Percentiles rank a stretch among this genome's conserved stretches.
Evolutionary conservation across 2,113 vertebrate genomes (phyloP).

Genomic region (Otocyon megalotis): DNA sequence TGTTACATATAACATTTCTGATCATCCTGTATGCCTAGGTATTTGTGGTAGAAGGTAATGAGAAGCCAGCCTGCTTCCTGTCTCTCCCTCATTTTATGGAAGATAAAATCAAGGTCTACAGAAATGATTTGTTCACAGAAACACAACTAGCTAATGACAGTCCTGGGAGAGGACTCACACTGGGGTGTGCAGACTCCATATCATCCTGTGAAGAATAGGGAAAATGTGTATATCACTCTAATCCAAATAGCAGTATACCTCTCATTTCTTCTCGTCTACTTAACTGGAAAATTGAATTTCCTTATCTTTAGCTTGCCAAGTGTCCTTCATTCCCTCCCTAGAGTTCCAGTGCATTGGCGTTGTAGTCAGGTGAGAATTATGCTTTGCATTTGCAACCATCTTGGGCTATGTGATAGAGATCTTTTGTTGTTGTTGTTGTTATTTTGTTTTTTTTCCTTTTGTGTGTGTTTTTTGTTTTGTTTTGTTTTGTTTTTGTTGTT

Average conservation of each 20-base stretch:
- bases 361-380: background rate
- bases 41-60: background rate
- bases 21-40: background rate
- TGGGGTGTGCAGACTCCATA: background rate
- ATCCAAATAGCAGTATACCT: constrained; percentile 47
- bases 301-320: constrained; percentile 78
- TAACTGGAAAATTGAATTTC: constrained; percentile 76
- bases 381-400: background rate
- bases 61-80: background rate
- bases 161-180: constrained; percentile 2
- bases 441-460: background rate
- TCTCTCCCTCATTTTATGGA: background rate
- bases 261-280: constrained; percentile 56
- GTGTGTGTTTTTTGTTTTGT: background rate
- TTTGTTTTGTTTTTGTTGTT: no score
- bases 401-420: background rate
- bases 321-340: constrained; percentile 66
- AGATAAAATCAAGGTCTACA: constrained; percentile 33
- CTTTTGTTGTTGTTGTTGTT: background rate
- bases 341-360: background rate
- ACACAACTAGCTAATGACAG: background rate
- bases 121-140: constrained; percentile 47
- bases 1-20: background rate
- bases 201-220: constrained; percentile 37
- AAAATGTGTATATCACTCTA: constrained; percentile 49